phyloP scores from a whole-genome alignment of 2,113 vertebrate species.

The Diadophis punctatus region DNA sequence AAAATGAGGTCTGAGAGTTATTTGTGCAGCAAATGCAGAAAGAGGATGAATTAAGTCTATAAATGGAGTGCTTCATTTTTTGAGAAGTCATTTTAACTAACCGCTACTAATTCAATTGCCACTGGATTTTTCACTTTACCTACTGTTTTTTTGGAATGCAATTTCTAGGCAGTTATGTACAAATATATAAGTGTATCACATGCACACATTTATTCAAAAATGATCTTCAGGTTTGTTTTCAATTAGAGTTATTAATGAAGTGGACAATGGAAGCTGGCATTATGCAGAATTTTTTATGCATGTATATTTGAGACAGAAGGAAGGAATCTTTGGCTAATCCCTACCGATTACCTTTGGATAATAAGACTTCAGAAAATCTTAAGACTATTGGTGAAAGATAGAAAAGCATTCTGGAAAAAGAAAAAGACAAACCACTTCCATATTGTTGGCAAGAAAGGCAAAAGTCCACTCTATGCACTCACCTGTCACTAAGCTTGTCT shows the following conservation, averaged over 20 bases:
- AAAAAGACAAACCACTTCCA: not conserved
- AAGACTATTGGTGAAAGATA: not conserved
- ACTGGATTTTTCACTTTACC: not conserved
- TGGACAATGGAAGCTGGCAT: not conserved
- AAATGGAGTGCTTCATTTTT: not conserved
- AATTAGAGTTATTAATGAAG: not conserved
- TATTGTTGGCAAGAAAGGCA: not conserved
- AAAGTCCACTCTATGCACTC: not conserved
- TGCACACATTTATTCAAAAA: not conserved
- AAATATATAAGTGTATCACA: not conserved
- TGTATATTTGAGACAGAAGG: not conserved
- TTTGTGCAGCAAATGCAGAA: not conserved
- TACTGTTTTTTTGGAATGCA: not conserved
- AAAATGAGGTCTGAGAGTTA: not conserved
- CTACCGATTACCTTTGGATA: not conserved
- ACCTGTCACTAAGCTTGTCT: not conserved
- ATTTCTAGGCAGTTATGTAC: not conserved
- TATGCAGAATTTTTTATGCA: not conserved
- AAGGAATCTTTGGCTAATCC: not conserved
- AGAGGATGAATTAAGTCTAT: not conserved
- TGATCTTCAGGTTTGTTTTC: not conserved
- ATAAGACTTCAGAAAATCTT: not conserved
- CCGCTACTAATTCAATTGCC: not conserved
- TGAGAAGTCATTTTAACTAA: not conserved
- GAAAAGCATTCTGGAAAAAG: not conserved